Evolutionary conservation across 1,140 invertebrate genomes (phyloP).

Genomic region (Neomicropteryx cornuta): DNA sequence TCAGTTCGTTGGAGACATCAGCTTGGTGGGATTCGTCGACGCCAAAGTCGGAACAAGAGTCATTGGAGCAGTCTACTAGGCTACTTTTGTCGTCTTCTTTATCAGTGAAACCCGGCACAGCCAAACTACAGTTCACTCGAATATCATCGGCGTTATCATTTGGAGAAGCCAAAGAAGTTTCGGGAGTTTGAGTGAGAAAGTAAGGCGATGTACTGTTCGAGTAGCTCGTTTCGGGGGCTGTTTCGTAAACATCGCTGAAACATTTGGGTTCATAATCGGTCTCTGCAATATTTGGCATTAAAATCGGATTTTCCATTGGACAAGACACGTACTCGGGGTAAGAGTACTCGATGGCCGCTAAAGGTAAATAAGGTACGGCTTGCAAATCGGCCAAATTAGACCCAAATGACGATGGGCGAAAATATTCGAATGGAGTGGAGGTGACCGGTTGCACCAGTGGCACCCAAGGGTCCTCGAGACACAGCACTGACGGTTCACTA

Average conservation of each 20-base stretch:
- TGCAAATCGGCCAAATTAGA: slow-evolving; percentile 20
- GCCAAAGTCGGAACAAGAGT: too few relatives aligned
- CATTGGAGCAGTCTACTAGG: background rate
- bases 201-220: slow-evolving; percentile 13
- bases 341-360: slow-evolving; percentile 28
- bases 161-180: too few relatives aligned
- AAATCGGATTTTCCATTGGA: slow-evolving; percentile 21
- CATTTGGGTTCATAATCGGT: slow-evolving; percentile 8
- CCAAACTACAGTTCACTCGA: too few relatives aligned
- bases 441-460: slow-evolving; percentile 23
- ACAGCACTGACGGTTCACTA: slow-evolving; percentile 27
- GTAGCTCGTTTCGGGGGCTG: slow-evolving; percentile 6
- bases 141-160: too few relatives aligned
- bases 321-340: slow-evolving; percentile 31
- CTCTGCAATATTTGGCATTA: slow-evolving; percentile 18
- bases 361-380: slow-evolving; percentile 29
- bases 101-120: too few relatives aligned
- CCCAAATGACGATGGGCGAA: slow-evolving; percentile 24
- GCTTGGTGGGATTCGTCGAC: slow-evolving; percentile 30
- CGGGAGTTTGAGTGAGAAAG: too few relatives aligned
- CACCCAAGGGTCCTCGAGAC: slow-evolving; percentile 32
- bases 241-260: slow-evolving; percentile 10
- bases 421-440: slow-evolving; percentile 21
- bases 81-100: background rate
- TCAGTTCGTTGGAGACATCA: slow-evolving; percentile 31